Evolutionary conservation across 2,113 vertebrate genomes (phyloP), one percentile per base, ranked within the genome.

Genomic region (Machaerirhynchus nigripectus): DNA sequence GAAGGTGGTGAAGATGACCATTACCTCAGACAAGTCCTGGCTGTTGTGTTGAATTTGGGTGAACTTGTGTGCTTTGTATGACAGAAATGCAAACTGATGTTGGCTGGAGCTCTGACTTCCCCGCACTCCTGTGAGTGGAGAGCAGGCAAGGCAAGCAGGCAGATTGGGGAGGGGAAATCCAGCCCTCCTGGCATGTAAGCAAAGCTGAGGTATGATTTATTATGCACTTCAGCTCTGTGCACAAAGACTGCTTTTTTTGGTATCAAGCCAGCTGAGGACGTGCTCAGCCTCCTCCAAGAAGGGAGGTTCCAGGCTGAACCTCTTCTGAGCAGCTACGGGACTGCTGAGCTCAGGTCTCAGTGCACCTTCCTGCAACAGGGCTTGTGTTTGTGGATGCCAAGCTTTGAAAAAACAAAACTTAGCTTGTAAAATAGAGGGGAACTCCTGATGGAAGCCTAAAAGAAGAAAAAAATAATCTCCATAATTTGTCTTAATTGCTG

Each of bases 51-150:
- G 26, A 46, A 2, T 3, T 0, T 27, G 33, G 17, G 7, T 56
- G 61, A 40, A 26, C 2, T 5, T 15, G 12, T 22, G 30, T 63
- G 39, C 15, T 46, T 59, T 35, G 6, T 9, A 1, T 22, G 57
- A 22, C 21, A 65, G 20, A 76, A 49, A 8, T 11, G 13, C 5
- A 2, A 12, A 4, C 10, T 46, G 55, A 14, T 35, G 19, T 33
- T 68, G 59, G 17, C 44, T 63, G 61, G 23, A 83, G 24, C 26
- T 71, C 35, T 67, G n/a, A 15, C 42, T 86, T 71, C 76, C n/a
- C 23, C n/a, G 5, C 0, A 0, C 8, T 56, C 22, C 42, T 40
- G 26, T 1, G 22, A 49, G 15, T 2, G 20, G 31, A 53, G 37
- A 1, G 20, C 42, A 74, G 77, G 57, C 5, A 7, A 52, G 12